Conservation (phyloP, 2,888 invertebrate species). For the Parelbella ahira region DNA sequence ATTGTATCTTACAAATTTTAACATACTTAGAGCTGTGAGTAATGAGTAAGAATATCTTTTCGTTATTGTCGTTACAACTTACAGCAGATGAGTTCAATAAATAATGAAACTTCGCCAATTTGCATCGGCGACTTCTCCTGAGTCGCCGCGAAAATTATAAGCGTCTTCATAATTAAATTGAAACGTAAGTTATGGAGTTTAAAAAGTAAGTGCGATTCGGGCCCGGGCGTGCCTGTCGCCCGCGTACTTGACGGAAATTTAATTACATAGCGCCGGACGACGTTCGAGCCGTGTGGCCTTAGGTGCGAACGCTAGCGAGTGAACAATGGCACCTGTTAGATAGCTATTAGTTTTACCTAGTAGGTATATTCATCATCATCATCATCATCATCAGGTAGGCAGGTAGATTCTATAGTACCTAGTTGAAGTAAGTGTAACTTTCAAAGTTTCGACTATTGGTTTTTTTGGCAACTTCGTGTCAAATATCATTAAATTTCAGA, state of each 20-base stretch:
- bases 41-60: constrained; percentile 5
- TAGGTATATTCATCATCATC: too few species aligned
- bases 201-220: constrained; percentile 64
- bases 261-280: constrained; percentile 49
- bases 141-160: constrained; percentile 61
- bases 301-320: constrained; percentile 4
- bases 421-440: too few species aligned
- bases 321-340: too few species aligned
- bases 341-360: too few species aligned
- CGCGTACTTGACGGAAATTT: constrained; percentile 54
- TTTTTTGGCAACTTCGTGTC: too few species aligned
- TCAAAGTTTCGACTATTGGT: too few species aligned
- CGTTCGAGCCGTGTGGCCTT: constrained; percentile 25
- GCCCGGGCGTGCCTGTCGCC: constrained; percentile 45
- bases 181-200: constrained; percentile 68
- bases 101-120: constrained; percentile 70
- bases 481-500: too few species aligned
- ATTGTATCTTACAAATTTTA: too few species aligned
- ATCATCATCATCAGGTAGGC: too few species aligned
- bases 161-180: constrained; percentile 67
- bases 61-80: constrained; percentile 18
- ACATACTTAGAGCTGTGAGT: constrained; percentile 2
- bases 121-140: constrained; percentile 40
- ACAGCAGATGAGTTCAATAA: constrained; percentile 44
- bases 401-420: too few species aligned